Conservation (phyloP, 2,888 invertebrate genomes). For the Acleris holmiana region DNA sequence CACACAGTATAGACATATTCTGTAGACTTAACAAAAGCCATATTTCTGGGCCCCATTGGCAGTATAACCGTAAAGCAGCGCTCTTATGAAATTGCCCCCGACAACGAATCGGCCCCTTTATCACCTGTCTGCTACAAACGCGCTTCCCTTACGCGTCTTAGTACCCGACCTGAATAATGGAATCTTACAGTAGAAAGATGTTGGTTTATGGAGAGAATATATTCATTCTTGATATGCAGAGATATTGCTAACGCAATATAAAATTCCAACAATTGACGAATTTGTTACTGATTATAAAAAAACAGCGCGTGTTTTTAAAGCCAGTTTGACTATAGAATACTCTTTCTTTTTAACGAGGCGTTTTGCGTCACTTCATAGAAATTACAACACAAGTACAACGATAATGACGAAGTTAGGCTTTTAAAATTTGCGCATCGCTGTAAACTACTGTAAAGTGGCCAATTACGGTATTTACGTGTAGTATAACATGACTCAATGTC, state of each 20-base stretch:
- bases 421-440: too few relatives aligned
- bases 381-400: too few relatives aligned
- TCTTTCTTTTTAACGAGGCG: too few relatives aligned
- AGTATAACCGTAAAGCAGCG: slow-evolving; percentile 31
- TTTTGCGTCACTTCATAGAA: too few relatives aligned
- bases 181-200: slow-evolving; percentile 17
- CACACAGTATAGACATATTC: neutral
- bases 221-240: slow-evolving; percentile 15
- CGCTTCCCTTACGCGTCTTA: slow-evolving; percentile 22
- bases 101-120: slow-evolving; percentile 37
- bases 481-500: too few relatives aligned
- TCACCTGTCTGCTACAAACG: slow-evolving; percentile 37
- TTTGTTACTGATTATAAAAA: too few relatives aligned
- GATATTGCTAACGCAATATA: slow-evolving; percentile 8
- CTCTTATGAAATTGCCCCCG: slow-evolving; percentile 36
- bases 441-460: too few relatives aligned
- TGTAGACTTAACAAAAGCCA: slow-evolving; percentile 21
- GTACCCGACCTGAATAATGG: slow-evolving; percentile 35
- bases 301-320: too few relatives aligned
- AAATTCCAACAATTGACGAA: slow-evolving; percentile 5
- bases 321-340: too few relatives aligned
- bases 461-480: too few relatives aligned
- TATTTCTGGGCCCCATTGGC: slow-evolving; percentile 26
- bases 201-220: slow-evolving; percentile 14
- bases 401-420: too few relatives aligned